A percentile compares a stretch with the other conserved stretches of the same genome.
Evolutionary conservation across 2,797 vertebrate genomes (phyloP).

Genomic region (Diceros bicornis): DNA sequence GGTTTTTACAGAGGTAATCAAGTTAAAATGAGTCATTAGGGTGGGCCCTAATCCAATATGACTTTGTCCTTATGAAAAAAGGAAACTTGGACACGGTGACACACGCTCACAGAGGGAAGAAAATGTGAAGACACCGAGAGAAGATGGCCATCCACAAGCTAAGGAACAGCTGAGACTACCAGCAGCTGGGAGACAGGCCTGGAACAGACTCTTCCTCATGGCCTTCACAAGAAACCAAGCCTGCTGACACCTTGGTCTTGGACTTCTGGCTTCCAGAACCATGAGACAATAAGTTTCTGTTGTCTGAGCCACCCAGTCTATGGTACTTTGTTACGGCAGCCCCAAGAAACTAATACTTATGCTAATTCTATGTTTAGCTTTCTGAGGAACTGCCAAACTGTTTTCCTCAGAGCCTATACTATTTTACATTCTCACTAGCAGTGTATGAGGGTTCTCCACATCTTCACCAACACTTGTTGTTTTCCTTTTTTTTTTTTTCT

Average conservation of each 20-base stretch:
- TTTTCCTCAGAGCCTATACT: not conserved
- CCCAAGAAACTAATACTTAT: not conserved
- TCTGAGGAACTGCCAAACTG: not conserved
- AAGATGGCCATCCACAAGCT: accelerated
- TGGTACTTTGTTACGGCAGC: not conserved
- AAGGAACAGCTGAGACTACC: accelerated
- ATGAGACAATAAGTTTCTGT: not conserved
- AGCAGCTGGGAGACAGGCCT: not conserved
- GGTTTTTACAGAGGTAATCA: not conserved
- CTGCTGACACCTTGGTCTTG: too few species aligned
- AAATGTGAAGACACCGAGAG: too few species aligned
- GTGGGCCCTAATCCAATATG: not conserved
- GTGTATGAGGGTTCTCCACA: not conserved
- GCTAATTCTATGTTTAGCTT: not conserved
- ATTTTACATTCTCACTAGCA: too few species aligned
- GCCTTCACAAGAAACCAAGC: not conserved
- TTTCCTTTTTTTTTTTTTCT: too few species aligned
- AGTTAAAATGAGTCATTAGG: not conserved
- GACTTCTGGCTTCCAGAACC: not conserved
- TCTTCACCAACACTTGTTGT: not conserved
- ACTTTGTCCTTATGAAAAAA: not conserved
- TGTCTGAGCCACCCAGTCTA: not conserved
- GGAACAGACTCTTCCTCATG: not conserved
- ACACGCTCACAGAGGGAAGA: not conserved
- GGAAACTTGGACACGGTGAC: not conserved